Conservation (phyloP, 2,888 invertebrate genomes). For the Eremobia ochroleuca region DNA sequence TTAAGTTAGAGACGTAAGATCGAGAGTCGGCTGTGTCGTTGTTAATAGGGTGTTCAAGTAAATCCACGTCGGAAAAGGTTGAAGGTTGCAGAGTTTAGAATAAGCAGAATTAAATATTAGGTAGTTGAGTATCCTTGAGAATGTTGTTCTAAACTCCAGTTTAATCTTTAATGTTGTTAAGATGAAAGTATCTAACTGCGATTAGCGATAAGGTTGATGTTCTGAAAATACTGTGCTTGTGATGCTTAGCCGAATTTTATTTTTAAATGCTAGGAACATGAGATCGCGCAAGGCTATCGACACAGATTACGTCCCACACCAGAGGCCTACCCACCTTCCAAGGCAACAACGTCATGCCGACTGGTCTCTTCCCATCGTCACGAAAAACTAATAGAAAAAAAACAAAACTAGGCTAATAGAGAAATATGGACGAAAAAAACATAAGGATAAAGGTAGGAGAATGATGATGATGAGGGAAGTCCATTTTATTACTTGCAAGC, state of each 20-base stretch:
- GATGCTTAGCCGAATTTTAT: constrained; percentile 4
- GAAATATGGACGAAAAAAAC: too few species aligned
- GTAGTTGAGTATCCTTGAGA: constrained; percentile 61
- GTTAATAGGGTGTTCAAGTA: constrained; percentile 56
- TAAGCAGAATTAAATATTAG: constrained; percentile 67
- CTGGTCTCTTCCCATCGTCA: too few species aligned
- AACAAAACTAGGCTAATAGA: too few species aligned
- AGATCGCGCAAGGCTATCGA: too few species aligned
- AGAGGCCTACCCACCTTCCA: too few species aligned
- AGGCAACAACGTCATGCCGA: too few species aligned
- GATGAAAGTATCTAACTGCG: constrained; percentile 53
- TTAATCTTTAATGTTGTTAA: constrained; percentile 61
- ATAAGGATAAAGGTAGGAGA: too few species aligned
- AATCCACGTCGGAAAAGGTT: constrained; percentile 58
- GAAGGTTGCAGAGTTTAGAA: constrained; percentile 61
- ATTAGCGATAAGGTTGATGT: constrained; percentile 54
- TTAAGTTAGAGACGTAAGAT: not conserved
- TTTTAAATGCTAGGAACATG: not conserved
- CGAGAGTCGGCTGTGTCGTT: constrained; percentile 2
- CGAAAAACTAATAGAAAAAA: too few species aligned
- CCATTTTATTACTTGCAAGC: too few species aligned
- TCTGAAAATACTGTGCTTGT: constrained; percentile 10
- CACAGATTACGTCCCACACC: too few species aligned
- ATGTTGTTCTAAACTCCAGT: constrained; percentile 63
- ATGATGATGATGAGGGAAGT: not conserved